A percentile compares a stretch with the other conserved stretches of the same genome.
Evolutionary conservation across 1,140 invertebrate genomes (phyloP).

Genomic region (Euschistus heros): DNA sequence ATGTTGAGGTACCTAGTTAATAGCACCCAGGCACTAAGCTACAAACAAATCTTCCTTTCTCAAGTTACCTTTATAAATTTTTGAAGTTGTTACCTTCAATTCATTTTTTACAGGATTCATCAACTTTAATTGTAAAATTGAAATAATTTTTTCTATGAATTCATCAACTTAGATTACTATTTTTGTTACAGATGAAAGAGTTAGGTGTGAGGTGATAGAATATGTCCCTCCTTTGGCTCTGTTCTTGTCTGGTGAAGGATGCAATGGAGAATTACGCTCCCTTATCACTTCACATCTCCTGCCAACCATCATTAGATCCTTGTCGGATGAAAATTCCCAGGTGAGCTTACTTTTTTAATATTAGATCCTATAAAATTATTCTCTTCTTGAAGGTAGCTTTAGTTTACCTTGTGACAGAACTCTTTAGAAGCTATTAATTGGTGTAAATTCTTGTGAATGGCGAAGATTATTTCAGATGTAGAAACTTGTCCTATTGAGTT

Average conservation of each 20-base stretch:
- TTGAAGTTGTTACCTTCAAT: too few relatives aligned
- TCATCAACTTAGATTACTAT: neutral
- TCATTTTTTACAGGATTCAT: neutral
- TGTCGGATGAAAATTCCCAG: constrained; percentile 48
- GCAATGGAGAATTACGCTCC: constrained; percentile 34
- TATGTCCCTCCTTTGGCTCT: constrained; percentile 52
- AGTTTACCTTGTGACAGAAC: too few relatives aligned
- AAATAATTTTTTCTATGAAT: neutral
- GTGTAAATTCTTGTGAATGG: too few relatives aligned
- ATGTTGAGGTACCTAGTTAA: too few relatives aligned
- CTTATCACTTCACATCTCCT: constrained; percentile 44
- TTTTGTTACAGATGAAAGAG: constrained; percentile 41
- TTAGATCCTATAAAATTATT: too few relatives aligned
- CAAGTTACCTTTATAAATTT: too few relatives aligned
- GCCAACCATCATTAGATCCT: constrained; percentile 47
- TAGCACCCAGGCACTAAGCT: too few relatives aligned
- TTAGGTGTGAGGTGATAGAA: constrained; percentile 50
- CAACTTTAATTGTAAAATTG: neutral
- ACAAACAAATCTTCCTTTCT: too few relatives aligned
- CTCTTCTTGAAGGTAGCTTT: too few relatives aligned
- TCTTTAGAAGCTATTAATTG: too few relatives aligned
- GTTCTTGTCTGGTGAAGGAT: constrained; percentile 42
- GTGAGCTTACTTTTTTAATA: constrained; percentile 38
- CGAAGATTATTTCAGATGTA: too few relatives aligned
- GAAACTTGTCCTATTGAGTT: too few relatives aligned